A percentile compares a stretch with the other conserved stretches of the same genome.
phyloP scores from a whole-genome alignment of 1,140 invertebrate genomes.

The Triops longicaudatus region DNA sequence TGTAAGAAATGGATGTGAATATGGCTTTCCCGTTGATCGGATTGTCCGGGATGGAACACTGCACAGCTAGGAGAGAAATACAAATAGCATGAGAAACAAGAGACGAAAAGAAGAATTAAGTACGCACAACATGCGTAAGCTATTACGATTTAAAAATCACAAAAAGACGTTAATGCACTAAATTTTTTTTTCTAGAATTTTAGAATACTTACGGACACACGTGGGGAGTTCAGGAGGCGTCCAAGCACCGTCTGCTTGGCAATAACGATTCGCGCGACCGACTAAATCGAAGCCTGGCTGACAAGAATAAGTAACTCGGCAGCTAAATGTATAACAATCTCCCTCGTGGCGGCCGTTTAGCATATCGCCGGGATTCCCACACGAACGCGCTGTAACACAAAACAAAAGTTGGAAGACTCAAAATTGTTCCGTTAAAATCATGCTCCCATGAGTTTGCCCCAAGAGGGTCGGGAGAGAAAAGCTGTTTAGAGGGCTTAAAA shows the following conservation, averaged over 20 bases:
- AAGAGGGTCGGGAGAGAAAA: too few species aligned
- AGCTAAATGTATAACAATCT: conserved; percentile 83
- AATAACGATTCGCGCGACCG: conserved; percentile 69
- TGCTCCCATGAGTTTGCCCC: background rate
- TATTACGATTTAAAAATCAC: background rate
- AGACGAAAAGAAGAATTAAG: background rate
- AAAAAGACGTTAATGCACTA: background rate
- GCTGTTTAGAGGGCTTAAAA: background rate
- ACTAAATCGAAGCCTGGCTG: conserved; percentile 84
- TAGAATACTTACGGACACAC: conserved; percentile 61
- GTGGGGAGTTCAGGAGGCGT: conserved; percentile 77
- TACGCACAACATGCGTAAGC: background rate
- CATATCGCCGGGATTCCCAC: conserved; percentile 76
- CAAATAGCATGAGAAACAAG: background rate
- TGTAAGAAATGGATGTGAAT: conserved; percentile 87
- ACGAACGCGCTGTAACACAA: conserved; percentile 58
- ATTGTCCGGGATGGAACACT: conserved; percentile 76
- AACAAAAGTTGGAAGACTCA: background rate
- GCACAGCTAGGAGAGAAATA: conserved; percentile 52
- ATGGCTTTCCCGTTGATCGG: conserved; percentile 83
- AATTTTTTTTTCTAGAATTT: background rate
- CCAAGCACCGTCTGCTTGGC: conserved; percentile 74
- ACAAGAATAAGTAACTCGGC: conserved; percentile 84
- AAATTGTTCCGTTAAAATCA: conserved; percentile 7
- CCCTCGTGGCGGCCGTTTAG: conserved; percentile 84